These are phyloP conservation scores for Semotilus atromaculatus DNA, from an alignment of 2,797 vertebrate species.

Conservation along the genomic window DNA sequence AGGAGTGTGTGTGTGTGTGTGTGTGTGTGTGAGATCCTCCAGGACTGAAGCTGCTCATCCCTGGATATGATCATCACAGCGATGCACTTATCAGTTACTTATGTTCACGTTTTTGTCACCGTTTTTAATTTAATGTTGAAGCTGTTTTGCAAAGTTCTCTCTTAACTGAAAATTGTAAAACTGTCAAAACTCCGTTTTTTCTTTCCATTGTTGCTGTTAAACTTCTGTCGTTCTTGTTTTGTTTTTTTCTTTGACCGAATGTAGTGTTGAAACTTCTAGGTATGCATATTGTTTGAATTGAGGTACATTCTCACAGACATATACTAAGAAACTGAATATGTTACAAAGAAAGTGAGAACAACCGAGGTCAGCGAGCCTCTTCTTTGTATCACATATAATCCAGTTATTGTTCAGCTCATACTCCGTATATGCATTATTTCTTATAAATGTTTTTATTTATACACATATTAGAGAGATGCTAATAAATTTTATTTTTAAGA, in stretches of 20 bases:
- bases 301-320: conserved; percentile 82
- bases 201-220: conserved; percentile 64
- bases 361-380: conserved; percentile 55
- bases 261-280: conserved; percentile 83
- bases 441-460: conserved; percentile 90
- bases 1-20: too few relatives aligned
- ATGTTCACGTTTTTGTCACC: not conserved
- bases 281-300: conserved; percentile 79
- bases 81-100: conserved; percentile 14
- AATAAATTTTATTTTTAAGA: conserved; percentile 96
- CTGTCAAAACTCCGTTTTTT: conserved; percentile 72
- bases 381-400: conserved; percentile 79
- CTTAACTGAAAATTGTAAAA: conserved; percentile 75
- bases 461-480: conserved; percentile 86
- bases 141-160: conserved; percentile 69
- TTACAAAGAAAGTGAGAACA: conserved; percentile 48
- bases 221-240: conserved; percentile 46
- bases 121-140: conserved; percentile 58
- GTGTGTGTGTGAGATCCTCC: too few relatives aligned
- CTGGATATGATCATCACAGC: not conserved
- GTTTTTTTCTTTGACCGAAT: conserved; percentile 80
- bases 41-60: not conserved
- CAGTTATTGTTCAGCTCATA: conserved; percentile 86
- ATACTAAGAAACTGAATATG: conserved; percentile 58
- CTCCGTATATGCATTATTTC: conserved; percentile 83